Base-by-base conservation (phyloP, 1,140 invertebrate genomes). In the Cydia strobilella region DNA sequence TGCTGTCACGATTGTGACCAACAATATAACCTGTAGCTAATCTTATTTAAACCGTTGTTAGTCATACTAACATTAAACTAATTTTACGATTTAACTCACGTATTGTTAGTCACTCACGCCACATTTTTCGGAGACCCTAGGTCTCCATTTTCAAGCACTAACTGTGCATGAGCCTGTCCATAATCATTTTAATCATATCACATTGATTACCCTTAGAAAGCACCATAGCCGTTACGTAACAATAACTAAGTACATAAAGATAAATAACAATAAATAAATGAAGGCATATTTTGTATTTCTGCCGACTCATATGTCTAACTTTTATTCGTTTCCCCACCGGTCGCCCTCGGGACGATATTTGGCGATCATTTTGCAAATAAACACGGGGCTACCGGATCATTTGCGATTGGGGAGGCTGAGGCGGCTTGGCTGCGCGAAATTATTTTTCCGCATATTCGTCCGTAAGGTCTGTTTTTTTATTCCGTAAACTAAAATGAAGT, bases 341-440 rank as follows among this genome's bases (percentile, higher is more conserved):
- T 74, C 39, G 74, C 73, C 76, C 78, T 66, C 54, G 77, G 81
- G 86, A 82, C 81, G 76, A 63, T 78, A 82, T 88, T 89, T 88
- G 86, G 79, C 82, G 86, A 89, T 87, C 83, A 88, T 90, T 89
- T 89, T 86, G 86, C 86, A 88, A 89, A 88, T 88, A 89, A 84
- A 84, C 86, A 84, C 82, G 85, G 82, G 79, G 74, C 75, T 82
- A 85, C 84, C 86, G n/a, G 66, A 78, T 77, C 74, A 76, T 77
- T 81, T 69, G 63, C 73, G 76, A 71, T 74, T 51, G 78, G 77
- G 25, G 23, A 42, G 25, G 15, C 25, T 35, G 25, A 48, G 3
- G 51, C 51, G 51, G 20, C 51, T 54, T n/a, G 51, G 20, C 51
- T 54, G 51, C 51, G n/a, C 51, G 5, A 18, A 54, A 18, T 18